Base-by-base conservation (phyloP, 37 sponge, comb jelly and placozoan species). In the Eunapius fragilis region DNA sequence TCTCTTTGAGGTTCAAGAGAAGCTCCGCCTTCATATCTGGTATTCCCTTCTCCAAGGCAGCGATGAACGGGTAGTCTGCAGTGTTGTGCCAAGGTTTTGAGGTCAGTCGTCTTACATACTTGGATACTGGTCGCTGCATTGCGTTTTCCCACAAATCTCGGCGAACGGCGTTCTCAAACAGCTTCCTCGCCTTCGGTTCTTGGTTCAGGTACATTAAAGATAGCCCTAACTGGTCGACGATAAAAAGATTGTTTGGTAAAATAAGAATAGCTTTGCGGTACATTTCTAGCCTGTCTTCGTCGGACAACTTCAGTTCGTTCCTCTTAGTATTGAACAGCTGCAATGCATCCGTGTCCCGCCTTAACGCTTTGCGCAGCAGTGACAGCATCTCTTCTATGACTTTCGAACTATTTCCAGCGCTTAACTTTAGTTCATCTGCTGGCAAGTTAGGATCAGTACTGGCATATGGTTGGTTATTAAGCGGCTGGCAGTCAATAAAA, bases 211-310 rank as follows among this genome's bases (percentile, higher is more conserved):
- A 91, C 45, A 96, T 27, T 31, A 96, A 80, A 12, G 92, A 84
- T 2, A 96, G 81, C 0, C 97, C 97, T 58, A 94, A 87, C 85
- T 96, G 94, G 70, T 96, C 94, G 33, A 96, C 92, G 27, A 96
- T 76, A 58, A 96, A 96, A 9, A 94, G 75, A 70, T 96, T 96
- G 73, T 84, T 96, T 1, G 97, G 97, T 25, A 96, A 83, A 72
- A 96, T 75, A 10, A 96, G 75, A 25, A 96, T 79, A 0, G 97
- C 92, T 74, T 89, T 70, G 0, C 88, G 74, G 76, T 96, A 96
- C 28, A 96, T 88, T 68, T 87, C 76, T 67, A 92, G 9, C 19
- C 86, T 89, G 72, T 96, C 92, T 37, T 41, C 9, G 70, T 96
- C 94, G 4, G 90, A 85, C 12, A 96, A 75, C 49, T 96, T 87